Conservation (phyloP, 2,888 invertebrate genomes). For the Cryptops parisi region DNA sequence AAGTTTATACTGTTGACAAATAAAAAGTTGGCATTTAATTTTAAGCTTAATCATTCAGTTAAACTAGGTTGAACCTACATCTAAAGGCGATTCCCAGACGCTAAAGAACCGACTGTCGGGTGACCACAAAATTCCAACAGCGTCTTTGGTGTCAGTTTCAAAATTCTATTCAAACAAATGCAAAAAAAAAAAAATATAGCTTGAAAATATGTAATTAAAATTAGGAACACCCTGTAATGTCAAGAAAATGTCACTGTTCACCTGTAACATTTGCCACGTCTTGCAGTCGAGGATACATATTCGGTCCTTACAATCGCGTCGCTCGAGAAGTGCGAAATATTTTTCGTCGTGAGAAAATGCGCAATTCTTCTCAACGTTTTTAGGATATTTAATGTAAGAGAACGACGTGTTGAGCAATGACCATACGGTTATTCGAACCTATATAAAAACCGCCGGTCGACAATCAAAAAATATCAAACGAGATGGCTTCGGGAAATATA, state of each 20-base stretch:
- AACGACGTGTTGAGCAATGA: conserved; percentile 33
- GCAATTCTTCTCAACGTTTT: conserved; percentile 27
- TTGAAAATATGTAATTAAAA: too few species aligned
- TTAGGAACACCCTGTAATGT: too few species aligned
- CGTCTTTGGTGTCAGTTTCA: conserved; percentile 32
- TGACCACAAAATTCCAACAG: conserved; percentile 33
- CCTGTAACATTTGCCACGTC: conserved; percentile 33
- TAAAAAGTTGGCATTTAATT: too few species aligned
- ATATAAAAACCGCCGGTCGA: conserved; percentile 18
- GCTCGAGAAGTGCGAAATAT: conserved; percentile 35
- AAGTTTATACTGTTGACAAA: conserved; percentile 32
- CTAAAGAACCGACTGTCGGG: conserved; percentile 30
- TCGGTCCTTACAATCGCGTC: conserved; percentile 33
- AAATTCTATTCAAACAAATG: conserved; percentile 28
- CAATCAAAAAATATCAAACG: too few species aligned
- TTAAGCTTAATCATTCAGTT: not conserved
- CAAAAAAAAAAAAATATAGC: conserved; percentile 6
- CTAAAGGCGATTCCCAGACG: conserved; percentile 31
- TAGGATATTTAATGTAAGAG: conserved; percentile 35
- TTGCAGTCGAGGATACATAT: conserved; percentile 22
- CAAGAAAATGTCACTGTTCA: too few species aligned
- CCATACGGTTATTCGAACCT: conserved; percentile 36
- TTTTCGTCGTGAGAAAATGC: conserved; percentile 29
- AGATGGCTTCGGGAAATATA: too few species aligned
- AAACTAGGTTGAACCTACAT: conserved; percentile 9